Evolutionary conservation across 2,888 invertebrate genomes (phyloP).

Genomic region (Branchellion lobata): DNA sequence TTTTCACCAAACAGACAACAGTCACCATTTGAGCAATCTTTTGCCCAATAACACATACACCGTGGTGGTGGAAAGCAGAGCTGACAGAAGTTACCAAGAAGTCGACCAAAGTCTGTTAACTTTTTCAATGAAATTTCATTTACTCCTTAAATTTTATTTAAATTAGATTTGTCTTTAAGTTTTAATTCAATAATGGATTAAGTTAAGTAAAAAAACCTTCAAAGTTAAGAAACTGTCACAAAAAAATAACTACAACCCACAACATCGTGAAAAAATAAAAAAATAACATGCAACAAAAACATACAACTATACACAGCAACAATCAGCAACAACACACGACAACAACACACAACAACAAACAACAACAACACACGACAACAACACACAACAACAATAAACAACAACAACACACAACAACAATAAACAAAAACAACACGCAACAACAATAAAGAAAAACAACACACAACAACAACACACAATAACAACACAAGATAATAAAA

Average conservation of each 20-base stretch:
- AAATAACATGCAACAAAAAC: too few relatives aligned
- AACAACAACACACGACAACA: too few relatives aligned
- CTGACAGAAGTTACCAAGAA: conserved; percentile 59
- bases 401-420: not conserved
- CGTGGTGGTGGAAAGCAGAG: conserved; percentile 61
- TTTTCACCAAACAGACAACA: conserved; percentile 56
- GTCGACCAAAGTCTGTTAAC: conserved; percentile 53
- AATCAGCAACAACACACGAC: too few relatives aligned
- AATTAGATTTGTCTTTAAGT: conserved; percentile 4
- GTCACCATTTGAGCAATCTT: conserved; percentile 59
- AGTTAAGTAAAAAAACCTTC: not conserved
- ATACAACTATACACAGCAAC: not conserved
- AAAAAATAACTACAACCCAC: too few relatives aligned
- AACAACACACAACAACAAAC: too few relatives aligned
- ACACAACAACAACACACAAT: too few relatives aligned
- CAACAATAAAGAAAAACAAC: too few relatives aligned
- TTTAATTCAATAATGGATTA: conserved; percentile 25
- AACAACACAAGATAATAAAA: too few relatives aligned
- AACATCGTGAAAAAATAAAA: too few relatives aligned
- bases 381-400: too few relatives aligned
- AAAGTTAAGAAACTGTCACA: not conserved
- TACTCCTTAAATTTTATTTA: not conserved
- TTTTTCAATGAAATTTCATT: too few relatives aligned
- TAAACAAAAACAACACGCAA: too few relatives aligned
- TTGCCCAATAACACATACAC: conserved; percentile 59